A percentile compares a stretch with the other conserved stretches of the same genome.
Evolutionary conservation across 2,888 invertebrate species (phyloP).

Genomic region (Lasius fuliginosus): DNA sequence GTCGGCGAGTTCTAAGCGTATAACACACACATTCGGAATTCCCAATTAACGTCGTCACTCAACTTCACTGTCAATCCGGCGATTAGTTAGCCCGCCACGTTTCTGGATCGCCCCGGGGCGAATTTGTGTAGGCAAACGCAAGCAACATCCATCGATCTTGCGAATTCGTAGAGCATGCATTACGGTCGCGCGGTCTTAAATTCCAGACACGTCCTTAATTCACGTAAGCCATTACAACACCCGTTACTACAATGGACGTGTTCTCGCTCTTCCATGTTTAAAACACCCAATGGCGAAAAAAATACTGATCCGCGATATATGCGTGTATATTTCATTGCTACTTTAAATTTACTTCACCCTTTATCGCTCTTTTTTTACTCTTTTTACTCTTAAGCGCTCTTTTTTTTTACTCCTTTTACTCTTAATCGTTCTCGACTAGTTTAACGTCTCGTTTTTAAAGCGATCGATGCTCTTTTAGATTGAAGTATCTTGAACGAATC

Average conservation of each 20-base stretch:
- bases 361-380: no score
- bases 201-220: slow-evolving; percentile 65
- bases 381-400: no score
- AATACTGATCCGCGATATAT: background rate
- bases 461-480: background rate
- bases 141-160: slow-evolving; percentile 57
- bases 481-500: background rate
- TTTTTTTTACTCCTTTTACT: no score
- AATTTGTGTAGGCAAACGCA: slow-evolving; percentile 62
- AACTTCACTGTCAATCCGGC: slow-evolving; percentile 69
- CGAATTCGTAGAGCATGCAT: slow-evolving; percentile 67
- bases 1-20: slow-evolving; percentile 58
- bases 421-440: background rate
- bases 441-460: background rate
- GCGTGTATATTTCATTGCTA: background rate
- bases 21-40: slow-evolving; percentile 58
- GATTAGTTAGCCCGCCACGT: slow-evolving; percentile 72
- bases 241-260: slow-evolving; percentile 64
- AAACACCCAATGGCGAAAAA: slow-evolving; percentile 30
- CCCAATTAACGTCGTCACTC: slow-evolving; percentile 57
- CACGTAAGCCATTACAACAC: slow-evolving; percentile 72
- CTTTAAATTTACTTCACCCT: background rate
- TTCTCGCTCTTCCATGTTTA: slow-evolving; percentile 55
- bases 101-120: slow-evolving; percentile 60
- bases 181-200: slow-evolving; percentile 41